phyloP scores from a whole-genome alignment of 1,140 invertebrate genomes.

The Neelides sp. region DNA sequence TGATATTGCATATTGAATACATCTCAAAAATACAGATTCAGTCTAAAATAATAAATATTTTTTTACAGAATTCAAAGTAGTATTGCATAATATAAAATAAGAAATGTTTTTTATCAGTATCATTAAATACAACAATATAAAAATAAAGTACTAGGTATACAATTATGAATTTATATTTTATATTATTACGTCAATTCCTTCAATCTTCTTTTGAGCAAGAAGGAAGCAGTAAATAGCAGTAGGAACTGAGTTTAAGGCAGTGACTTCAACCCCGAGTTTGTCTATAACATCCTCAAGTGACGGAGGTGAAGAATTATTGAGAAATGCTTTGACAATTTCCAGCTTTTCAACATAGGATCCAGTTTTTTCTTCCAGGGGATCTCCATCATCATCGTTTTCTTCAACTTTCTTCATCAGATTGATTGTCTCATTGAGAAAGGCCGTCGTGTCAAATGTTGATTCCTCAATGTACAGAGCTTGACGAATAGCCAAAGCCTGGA shows the following conservation, averaged over 20 bases:
- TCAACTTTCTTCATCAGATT: slow-evolving; percentile 49
- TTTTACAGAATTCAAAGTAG: too few relatives aligned
- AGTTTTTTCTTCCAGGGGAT: slow-evolving; percentile 26
- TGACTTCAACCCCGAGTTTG: slow-evolving; percentile 48
- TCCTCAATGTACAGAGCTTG: slow-evolving; percentile 39
- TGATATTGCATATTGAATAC: slow-evolving; percentile 55
- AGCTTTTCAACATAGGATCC: slow-evolving; percentile 42
- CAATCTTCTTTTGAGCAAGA: slow-evolving; percentile 44
- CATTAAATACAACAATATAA: too few relatives aligned
- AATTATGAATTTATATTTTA: neutral
- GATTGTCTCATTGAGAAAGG: slow-evolving; percentile 45
- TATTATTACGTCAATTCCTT: slow-evolving; percentile 41
- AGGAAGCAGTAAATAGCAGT: slow-evolving; percentile 64
- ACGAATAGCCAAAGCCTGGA: slow-evolving; percentile 49
- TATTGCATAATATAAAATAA: too few relatives aligned
- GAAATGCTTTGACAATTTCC: slow-evolving; percentile 38
- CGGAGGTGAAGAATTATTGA: slow-evolving; percentile 35
- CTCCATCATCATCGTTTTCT: slow-evolving; percentile 39
- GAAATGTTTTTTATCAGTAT: too few relatives aligned
- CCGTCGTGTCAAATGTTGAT: slow-evolving; percentile 36
- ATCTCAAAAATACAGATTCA: slow-evolving; percentile 47
- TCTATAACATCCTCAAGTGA: slow-evolving; percentile 42
- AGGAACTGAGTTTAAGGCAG: slow-evolving; percentile 57
- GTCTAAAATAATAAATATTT: too few relatives aligned
- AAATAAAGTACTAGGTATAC: neutral